Percentiles rank a stretch among this genome's conserved stretches.
Conservation (phyloP, 2,888 invertebrate species). For the Pachymerium ferrugineum region DNA sequence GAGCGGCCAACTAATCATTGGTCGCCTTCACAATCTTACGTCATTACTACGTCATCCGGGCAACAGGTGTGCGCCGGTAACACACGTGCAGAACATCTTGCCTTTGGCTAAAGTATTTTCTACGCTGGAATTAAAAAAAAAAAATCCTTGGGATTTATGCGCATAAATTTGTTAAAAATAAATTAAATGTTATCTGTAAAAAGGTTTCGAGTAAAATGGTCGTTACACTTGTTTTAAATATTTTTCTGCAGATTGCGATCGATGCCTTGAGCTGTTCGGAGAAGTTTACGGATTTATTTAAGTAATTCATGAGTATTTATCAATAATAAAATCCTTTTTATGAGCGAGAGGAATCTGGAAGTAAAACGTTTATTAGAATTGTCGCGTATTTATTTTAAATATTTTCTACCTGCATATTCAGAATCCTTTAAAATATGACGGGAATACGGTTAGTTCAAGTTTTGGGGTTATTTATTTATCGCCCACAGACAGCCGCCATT, state of each 20-base stretch:
- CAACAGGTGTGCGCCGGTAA: constrained; percentile 13
- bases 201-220: background rate
- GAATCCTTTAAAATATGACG: too few species aligned
- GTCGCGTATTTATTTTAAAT: background rate
- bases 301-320: background rate
- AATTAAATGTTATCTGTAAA: too few species aligned
- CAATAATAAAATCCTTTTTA: background rate
- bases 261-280: too few species aligned
- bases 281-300: background rate
- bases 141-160: background rate
- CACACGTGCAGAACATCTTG: background rate
- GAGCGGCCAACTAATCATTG: background rate
- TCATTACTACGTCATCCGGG: background rate
- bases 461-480: too few species aligned
- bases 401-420: too few species aligned
- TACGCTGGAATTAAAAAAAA: background rate
- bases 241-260: too few species aligned
- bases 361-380: too few species aligned
- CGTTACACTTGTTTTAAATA: background rate
- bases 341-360: too few species aligned
- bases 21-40: background rate
- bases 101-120: background rate
- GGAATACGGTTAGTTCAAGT: too few species aligned
- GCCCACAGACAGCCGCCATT: too few species aligned
- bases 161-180: background rate